Percentiles rank a stretch among this genome's conserved stretches.
These are phyloP conservation scores for Drosophila birchii DNA, from an alignment of 2,888 invertebrate species.

Conservation along the genomic window DNA sequence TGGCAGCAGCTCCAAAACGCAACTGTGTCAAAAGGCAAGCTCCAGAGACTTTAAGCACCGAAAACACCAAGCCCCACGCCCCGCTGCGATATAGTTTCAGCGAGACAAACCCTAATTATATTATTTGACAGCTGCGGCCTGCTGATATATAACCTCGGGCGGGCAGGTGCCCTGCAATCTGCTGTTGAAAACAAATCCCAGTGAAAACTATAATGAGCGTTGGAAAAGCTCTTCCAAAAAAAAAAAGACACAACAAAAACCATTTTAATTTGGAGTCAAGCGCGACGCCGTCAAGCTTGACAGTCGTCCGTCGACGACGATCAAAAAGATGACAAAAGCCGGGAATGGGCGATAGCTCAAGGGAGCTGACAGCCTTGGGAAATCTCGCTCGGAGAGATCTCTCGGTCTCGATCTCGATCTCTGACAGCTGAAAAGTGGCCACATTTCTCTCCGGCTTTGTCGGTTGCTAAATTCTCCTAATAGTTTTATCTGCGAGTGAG, in stretches of 20 bases:
- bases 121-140: constrained; percentile 65
- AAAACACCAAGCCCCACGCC: constrained; percentile 24
- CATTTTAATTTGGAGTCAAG: constrained; percentile 67
- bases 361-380: constrained; percentile 75
- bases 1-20: constrained; percentile 25
- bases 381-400: constrained; percentile 50
- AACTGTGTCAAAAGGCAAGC: constrained; percentile 72
- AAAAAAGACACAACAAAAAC: constrained; percentile 2
- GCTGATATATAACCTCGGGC: constrained; percentile 71
- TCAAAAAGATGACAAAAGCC: constrained; percentile 72
- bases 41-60: constrained; percentile 20
- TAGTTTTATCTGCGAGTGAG: constrained; percentile 71
- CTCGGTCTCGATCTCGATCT: constrained; percentile 15
- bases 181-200: constrained; percentile 54
- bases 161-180: constrained; percentile 56
- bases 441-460: constrained; percentile 73
- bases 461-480: constrained; percentile 82
- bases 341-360: constrained; percentile 60
- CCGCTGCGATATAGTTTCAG: constrained; percentile 63
- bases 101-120: constrained; percentile 71
- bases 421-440: constrained; percentile 77
- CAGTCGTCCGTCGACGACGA: constrained; percentile 63
- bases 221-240: constrained; percentile 55
- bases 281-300: constrained; percentile 69
- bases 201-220: constrained; percentile 73